Conservation (phyloP, 2,113 vertebrate species). For the Rhinoderma darwinii region DNA sequence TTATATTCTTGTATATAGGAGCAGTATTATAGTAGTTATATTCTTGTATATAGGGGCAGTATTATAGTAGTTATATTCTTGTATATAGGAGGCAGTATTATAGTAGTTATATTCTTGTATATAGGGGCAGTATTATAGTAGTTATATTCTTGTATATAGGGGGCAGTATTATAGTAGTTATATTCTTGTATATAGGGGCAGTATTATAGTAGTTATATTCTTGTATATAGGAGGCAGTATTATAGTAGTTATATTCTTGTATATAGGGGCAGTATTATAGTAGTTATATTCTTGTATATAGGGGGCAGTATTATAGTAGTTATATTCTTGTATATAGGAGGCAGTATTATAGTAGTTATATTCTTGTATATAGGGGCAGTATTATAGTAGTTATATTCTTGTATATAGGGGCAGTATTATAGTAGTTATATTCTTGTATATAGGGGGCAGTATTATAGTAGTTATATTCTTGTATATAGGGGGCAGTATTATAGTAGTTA, state of each 20-base stretch:
- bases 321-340: background rate
- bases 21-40: no score
- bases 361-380: background rate
- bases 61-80: no score
- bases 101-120: no score
- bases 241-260: slow-evolving; percentile 1
- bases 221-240: background rate
- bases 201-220: background rate
- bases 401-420: background rate
- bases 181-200: no score
- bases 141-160: no score
- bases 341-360: background rate
- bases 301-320: background rate
- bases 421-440: slow-evolving; percentile 9
- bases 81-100: no score
- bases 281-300: slow-evolving; percentile 1
- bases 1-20: no score
- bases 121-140: no score
- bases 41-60: no score
- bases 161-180: no score
- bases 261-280: background rate
- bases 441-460: slow-evolving; percentile 16
- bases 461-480: background rate
- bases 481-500: background rate
- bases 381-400: slow-evolving; percentile 5